A percentile compares a stretch with the other conserved stretches of the same genome.
Conservation (phyloP, 1,140 invertebrate genomes). For the Conus ventricosus region DNA sequence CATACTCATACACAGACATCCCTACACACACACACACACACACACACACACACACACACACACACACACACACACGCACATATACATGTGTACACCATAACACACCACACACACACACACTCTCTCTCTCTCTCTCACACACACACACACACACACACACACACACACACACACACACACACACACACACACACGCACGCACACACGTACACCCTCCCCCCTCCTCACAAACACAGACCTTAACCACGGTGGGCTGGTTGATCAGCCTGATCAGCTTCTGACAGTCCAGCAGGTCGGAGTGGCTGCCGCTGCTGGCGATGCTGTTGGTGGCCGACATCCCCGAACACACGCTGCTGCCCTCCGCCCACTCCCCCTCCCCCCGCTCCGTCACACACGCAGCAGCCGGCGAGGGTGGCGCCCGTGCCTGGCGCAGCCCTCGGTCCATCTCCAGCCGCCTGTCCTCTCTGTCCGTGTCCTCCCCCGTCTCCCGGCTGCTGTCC, state of each 20-base stretch:
- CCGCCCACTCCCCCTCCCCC: constrained; percentile 12
- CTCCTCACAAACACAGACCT: constrained; percentile 40
- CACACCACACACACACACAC: neutral
- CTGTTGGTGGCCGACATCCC: constrained; percentile 27
- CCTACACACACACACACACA: neutral
- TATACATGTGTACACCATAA: neutral
- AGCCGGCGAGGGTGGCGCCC: neutral
- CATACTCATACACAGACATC: neutral
- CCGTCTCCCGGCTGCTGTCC: neutral
- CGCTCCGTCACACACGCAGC: neutral
- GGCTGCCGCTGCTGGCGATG: neutral
- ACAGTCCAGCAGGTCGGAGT: constrained; percentile 45
- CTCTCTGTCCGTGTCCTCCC: neutral
- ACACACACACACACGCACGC: neutral
- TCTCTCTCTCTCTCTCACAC: neutral
- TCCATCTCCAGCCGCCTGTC: neutral
- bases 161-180: neutral
- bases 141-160: neutral
- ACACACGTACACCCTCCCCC: neutral
- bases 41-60: neutral
- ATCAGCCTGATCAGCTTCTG: constrained; percentile 53
- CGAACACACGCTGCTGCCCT: constrained; percentile 27
- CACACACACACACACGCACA: neutral
- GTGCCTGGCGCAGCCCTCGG: too few species aligned
- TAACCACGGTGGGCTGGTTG: constrained; percentile 53